These are phyloP conservation scores for Pseudoatta argentina DNA, from an alignment of 1,140 invertebrate species.

Conservation along the genomic window DNA sequence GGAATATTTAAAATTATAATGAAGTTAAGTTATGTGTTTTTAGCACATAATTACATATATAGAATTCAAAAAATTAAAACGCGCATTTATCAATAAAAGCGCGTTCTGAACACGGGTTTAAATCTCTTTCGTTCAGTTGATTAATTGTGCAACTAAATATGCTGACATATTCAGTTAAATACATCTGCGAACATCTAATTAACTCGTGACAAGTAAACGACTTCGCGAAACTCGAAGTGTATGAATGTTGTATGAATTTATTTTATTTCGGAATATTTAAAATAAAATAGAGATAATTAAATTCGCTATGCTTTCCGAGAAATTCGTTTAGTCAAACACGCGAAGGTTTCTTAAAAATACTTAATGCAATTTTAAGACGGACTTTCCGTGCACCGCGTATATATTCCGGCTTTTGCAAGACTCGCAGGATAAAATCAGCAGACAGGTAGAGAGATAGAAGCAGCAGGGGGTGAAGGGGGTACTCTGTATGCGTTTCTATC, in stretches of 20 bases:
- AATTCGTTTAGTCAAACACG: neutral
- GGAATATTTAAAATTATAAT: too few species aligned
- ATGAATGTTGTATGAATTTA: neutral
- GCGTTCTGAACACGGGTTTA: too few species aligned
- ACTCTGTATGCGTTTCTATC: constrained; percentile 33
- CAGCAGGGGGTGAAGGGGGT: neutral
- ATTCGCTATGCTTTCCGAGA: neutral
- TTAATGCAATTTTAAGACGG: constrained; percentile 3
- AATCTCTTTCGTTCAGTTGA: neutral
- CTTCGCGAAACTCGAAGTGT: neutral
- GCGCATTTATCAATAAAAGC: too few species aligned
- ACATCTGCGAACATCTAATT: neutral
- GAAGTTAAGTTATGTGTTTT: too few species aligned
- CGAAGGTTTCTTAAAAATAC: neutral
- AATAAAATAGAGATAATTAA: constrained; percentile 1
- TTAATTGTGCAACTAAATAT: neutral
- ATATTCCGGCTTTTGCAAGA: constrained; percentile 2
- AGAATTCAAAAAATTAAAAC: too few species aligned
- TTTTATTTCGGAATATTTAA: neutral
- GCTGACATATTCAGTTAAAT: neutral
- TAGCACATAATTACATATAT: too few species aligned
- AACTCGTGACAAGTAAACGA: neutral
- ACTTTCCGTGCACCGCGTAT: constrained; percentile 39
- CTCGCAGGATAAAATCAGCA: constrained; percentile 41
- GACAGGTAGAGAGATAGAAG: constrained; percentile 41